Base-by-base conservation (phyloP, 2,797 vertebrate species). In the Natrix natrix region DNA sequence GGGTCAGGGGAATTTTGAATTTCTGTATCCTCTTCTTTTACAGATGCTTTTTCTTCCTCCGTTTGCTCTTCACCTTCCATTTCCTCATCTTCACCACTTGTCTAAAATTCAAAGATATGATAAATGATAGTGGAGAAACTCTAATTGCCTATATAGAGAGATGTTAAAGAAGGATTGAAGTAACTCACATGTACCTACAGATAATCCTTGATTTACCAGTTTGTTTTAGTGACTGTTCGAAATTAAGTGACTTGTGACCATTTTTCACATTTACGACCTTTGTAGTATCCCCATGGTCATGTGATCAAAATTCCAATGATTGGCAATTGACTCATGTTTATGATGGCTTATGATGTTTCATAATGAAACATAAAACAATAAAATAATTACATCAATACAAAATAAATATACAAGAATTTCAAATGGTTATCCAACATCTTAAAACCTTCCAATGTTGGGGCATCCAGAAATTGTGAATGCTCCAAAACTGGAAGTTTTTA, bases 21-120 rank as follows among this genome's bases (percentile, higher is more conserved):
- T 95, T 97, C 98, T 28, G 92, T 95, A 92, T 98, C 98, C 88
- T 97, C 97, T 91, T 97, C 96, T 93, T 95, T 95, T 55, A 94
- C 92, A 91, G 97, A 97, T 92, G 97, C 98, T 96, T 97, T 97
- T 32, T 97, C 97, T 93, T 98, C 97, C 92, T 97, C 97, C 0
- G 94, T 91, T 90, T 98, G 98, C 16, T 98, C 98, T 88, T 98
- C 98, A 78, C 97, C 97, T 60, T 98, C 98, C 89, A 97, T 88
- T 32, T 97, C 98, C 63, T 97, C 97, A 59, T 98, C 97, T 89
- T 98, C 98, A 94, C 97, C 98, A 86, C 98, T 98, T 5, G 98
- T 98, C 98, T 98, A 94, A 74, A 97, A 97, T 0, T 88, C 54
- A 96, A 5, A 93, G 32, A 0, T 0, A 22, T 83, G 90, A 95